Evolutionary conservation across 2,113 vertebrate species (phyloP).

Genomic region (Tragelaphus buxtoni): DNA sequence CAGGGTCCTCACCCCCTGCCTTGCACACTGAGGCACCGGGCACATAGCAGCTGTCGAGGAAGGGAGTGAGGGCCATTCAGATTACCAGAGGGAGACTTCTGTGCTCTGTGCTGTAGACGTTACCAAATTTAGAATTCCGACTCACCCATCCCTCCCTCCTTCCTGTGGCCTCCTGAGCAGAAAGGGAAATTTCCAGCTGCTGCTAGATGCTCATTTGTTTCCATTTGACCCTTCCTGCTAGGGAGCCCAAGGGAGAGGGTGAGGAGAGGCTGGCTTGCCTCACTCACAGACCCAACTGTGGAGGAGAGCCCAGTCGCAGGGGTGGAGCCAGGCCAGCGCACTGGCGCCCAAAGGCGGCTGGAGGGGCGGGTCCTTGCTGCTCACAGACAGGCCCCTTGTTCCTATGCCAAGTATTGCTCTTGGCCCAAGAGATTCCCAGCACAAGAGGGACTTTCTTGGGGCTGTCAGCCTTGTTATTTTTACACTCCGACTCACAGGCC

Average conservation of each 20-base stretch:
- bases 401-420: slow-evolving; percentile 8
- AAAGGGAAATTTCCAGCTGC: slow-evolving; percentile 33
- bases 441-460: slow-evolving; percentile 41
- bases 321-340: not conserved
- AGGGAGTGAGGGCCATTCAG: not conserved
- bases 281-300: not conserved
- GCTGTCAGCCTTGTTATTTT: slow-evolving; percentile 47
- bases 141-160: not conserved
- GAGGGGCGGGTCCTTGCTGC: not conserved
- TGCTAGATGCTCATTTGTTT: slow-evolving; percentile 13
- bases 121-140: not conserved
- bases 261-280: not conserved
- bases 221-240: slow-evolving; percentile 8
- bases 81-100: not conserved
- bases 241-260: not conserved
- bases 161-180: not conserved
- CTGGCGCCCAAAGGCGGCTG: not conserved
- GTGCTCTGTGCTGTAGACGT: not conserved
- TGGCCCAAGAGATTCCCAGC: not conserved
- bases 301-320: not conserved
- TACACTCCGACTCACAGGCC: slow-evolving; percentile 30
- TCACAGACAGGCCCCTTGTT: slow-evolving; percentile 32
- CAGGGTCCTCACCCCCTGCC: not conserved
- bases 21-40: not conserved
- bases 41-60: not conserved